Base-by-base conservation (phyloP, 2,797 vertebrate species). In the Enteromius treurensis region DNA sequence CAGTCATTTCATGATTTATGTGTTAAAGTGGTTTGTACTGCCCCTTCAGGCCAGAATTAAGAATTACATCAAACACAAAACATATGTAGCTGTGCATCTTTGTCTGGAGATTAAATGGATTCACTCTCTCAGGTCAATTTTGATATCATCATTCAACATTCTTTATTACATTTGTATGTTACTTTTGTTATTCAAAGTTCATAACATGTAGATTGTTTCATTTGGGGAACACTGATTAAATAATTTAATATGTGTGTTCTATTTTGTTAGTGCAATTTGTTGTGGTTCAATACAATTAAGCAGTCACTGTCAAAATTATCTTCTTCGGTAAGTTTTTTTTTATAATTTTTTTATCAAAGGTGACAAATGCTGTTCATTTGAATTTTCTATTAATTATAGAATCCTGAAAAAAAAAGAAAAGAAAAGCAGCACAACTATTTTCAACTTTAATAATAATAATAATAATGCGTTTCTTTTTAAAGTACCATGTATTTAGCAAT, bases 71-170 rank as follows among this genome's bases (percentile, higher is more conserved):
- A 58, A 14, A n/a, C 29, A 3, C 7, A 51, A 53, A 40, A 10
- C n/a, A 5, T 3, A 7, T 37, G 19, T 17, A 51, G 26, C 8
- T 70, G 32, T 69, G 11, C 15, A 21, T 67, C 3, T 19, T 47
- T 79, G 68, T 79, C 14, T 53, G 3, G 6, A 40, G 34, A 55
- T n/a, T 37, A 13, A 9, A 53, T 62, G 17, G 13, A 65, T 75
- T 82, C 40, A 64, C 58, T 32, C 37, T 47, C 62, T 83, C 73
- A 77, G 81, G 81, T 82, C 81, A 77, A 17, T 67, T 82, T 82
- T 65, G 32, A 76, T 76, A 60, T 21, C 5, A 71, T 32, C 10
- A 74, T 2, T 62, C 37, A 19, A 11, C n/a, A 58, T 60, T 80
- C 47, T 45, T 77, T 60, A 71, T 47, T 71, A 42, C 79, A 62